Base-by-base conservation (phyloP, 1,140 invertebrate genomes). In the Caenorhabditis remanei region DNA sequence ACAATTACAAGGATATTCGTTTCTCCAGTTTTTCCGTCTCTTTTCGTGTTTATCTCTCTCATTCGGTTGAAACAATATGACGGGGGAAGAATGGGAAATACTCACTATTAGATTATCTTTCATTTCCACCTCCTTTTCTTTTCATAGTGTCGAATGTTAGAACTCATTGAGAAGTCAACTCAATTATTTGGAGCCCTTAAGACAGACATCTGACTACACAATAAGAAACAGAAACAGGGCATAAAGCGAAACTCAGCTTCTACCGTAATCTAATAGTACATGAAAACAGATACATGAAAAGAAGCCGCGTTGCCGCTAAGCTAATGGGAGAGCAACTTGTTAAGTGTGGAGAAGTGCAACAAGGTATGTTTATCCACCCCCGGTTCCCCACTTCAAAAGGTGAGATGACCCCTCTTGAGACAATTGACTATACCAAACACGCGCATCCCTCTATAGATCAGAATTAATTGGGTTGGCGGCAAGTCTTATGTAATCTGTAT, bases 151-250 rank as follows among this genome's bases (percentile, higher is more conserved):
- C 71, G 71, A 79, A 71, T 71, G 65, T 71, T 71, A 71, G 65
- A 71, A 79, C 71, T 79, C 71, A 79, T 79, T 79, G 71, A 79
- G 53, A 79, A 79, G 71, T 79, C 71, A 79, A 79, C 71, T 79
- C 71, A 79, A 79, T 79, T 79, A 79, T 79, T 79, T 79, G 71
- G 46, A 79, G 71, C 46, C 43, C 71, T 50, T 24, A 50, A 48
- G 40, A 19, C 41, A 71, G 71, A 79, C 71, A 79, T 79, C 71
- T 79, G 71, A 79, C 71, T 79, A 79, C 71, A 79, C 71, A 79
- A 79, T 79, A 79, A 79, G 71, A 79, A 79, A 79, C 43, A 71
- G 9, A 46, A 41, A 11, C 50, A 53, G 32, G 32, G 16, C 50
- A 53, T 14, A 11, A 79, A n/a, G 46, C 50, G 21, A 79, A 79